These are phyloP conservation scores for Dinocampus coccinellae DNA, from an alignment of 2,888 invertebrate genomes.

Conservation along the genomic window DNA sequence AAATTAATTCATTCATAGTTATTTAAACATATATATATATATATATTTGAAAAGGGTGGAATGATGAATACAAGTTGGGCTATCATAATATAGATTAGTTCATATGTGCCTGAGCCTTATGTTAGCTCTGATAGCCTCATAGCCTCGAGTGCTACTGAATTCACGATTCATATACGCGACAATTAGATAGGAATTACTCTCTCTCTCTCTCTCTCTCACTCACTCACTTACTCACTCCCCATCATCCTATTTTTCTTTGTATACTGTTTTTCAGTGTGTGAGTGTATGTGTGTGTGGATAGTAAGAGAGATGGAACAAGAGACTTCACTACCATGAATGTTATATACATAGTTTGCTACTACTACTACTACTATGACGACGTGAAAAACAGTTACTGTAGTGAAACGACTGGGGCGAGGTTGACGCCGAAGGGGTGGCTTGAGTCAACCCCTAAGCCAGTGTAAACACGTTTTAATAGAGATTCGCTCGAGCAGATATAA, in stretches of 20 bases:
- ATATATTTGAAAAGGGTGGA: slow-evolving; percentile 5
- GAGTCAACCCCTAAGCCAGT: slow-evolving; percentile 70
- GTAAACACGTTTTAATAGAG: slow-evolving; percentile 70
- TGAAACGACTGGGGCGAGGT: slow-evolving; percentile 51
- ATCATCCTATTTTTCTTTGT: too few species aligned
- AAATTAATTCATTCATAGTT: neutral
- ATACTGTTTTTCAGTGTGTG: too few species aligned
- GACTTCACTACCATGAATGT: slow-evolving; percentile 7
- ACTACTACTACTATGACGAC: slow-evolving; percentile 29
- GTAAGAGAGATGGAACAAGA: slow-evolving; percentile 13
- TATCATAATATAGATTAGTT: slow-evolving; percentile 70
- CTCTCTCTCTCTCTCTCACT: slow-evolving; percentile 14
- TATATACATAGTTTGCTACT: slow-evolving; percentile 6
- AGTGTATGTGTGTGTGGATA: neutral
- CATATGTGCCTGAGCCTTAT: slow-evolving; percentile 65
- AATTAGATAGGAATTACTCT: slow-evolving; percentile 70
- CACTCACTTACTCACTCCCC: too few species aligned
- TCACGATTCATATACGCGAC: slow-evolving; percentile 70
- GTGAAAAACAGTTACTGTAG: slow-evolving; percentile 27
- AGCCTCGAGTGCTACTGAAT: slow-evolving; percentile 69
- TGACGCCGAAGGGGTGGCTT: slow-evolving; percentile 61
- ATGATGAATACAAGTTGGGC: slow-evolving; percentile 46
- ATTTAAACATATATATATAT: neutral
- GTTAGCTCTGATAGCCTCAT: slow-evolving; percentile 66
- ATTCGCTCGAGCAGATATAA: slow-evolving; percentile 70